Percentiles rank a stretch among this genome's conserved stretches.
Conservation (phyloP, 23 tunicate species). For the Aplidium turbinatum region DNA sequence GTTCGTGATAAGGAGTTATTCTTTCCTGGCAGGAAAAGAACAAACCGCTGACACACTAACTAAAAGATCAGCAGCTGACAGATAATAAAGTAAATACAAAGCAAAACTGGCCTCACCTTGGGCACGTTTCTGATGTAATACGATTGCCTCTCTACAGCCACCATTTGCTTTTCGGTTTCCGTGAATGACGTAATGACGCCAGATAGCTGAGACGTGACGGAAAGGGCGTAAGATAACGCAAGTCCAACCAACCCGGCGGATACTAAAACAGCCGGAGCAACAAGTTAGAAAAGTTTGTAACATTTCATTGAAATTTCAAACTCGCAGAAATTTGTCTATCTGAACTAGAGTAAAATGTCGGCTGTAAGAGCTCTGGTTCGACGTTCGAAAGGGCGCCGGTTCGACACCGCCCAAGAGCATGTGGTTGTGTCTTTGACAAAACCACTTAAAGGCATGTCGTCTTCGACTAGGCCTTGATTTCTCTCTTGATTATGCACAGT, state of each 20-base stretch:
- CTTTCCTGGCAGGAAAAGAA: conserved; percentile 30
- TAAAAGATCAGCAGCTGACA: background rate
- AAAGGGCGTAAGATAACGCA: conserved; percentile 90
- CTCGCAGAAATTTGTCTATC: no score
- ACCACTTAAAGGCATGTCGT: no score
- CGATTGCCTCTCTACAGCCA: conserved; percentile 89
- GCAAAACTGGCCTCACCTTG: conserved; percentile 52
- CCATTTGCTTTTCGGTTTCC: conserved; percentile 94
- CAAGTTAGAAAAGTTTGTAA: background rate
- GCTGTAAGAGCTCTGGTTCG: no score
- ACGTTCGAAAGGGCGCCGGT: no score
- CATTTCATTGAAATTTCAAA: no score
- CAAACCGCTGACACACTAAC: background rate
- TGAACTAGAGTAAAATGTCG: no score
- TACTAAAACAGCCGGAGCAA: background rate
- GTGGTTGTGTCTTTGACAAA: no score
- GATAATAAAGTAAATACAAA: no score
- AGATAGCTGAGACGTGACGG: conserved; percentile 77
- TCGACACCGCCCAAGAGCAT: no score
- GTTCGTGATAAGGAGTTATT: conserved; percentile 3
- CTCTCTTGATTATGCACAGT: no score
- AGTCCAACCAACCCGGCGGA: conserved; percentile 79
- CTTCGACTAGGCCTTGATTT: no score
- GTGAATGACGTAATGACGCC: conserved; percentile 95
- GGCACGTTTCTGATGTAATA: conserved; percentile 83